Evolutionary conservation across 2,113 vertebrate genomes (phyloP).

Genomic region (Peromyscus polionotus): DNA sequence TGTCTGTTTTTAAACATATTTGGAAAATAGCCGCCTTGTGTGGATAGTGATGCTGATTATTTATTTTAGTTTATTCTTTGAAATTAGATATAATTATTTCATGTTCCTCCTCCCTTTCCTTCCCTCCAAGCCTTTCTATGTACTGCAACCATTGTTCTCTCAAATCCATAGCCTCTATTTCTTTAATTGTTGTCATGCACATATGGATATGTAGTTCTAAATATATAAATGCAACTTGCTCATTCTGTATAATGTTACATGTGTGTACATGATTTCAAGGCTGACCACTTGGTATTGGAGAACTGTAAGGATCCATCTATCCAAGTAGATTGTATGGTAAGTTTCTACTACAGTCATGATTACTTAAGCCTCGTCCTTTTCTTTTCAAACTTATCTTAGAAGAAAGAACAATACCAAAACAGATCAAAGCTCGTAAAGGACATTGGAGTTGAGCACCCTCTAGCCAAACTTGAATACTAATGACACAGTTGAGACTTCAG

Average conservation of each 20-base stretch:
- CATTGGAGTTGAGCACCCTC: background rate
- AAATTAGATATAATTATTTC: background rate
- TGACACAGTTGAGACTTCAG: background rate
- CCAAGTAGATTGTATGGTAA: background rate
- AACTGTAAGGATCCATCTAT: background rate
- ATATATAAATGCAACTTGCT: background rate
- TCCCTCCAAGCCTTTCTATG: background rate
- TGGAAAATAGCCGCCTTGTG: background rate
- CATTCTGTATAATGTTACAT: background rate
- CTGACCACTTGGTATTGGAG: background rate
- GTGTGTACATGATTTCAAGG: background rate
- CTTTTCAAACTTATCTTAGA: background rate
- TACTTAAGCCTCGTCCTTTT: too few relatives aligned
- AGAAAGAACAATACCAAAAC: background rate
- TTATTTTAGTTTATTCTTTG: background rate
- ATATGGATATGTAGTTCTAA: background rate
- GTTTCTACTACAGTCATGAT: background rate
- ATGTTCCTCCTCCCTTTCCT: background rate
- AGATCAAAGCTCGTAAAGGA: background rate
- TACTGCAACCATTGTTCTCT: background rate
- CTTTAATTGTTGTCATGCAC: background rate
- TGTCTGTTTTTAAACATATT: background rate
- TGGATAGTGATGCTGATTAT: background rate
- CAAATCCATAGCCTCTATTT: background rate
- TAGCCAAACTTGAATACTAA: background rate